Percentiles rank a stretch among this genome's conserved stretches.
Conservation (phyloP, 2,888 invertebrate genomes). For the Anorthoa munda region DNA sequence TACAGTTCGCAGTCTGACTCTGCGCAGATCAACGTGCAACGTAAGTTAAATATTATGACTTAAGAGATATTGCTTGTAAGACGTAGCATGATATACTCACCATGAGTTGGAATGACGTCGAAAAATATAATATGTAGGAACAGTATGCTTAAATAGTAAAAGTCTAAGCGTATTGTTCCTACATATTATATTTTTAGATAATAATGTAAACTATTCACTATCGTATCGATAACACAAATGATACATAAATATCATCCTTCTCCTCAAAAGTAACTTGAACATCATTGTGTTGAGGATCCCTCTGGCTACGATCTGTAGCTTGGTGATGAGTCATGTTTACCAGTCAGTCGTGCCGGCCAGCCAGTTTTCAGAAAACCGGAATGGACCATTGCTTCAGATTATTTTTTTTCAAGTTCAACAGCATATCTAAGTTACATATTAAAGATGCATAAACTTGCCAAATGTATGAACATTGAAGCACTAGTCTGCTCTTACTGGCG, state of each 20-base stretch:
- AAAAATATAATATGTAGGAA: no score
- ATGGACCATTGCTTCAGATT: background rate
- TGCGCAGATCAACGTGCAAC: slow-evolving; percentile 94
- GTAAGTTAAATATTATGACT: slow-evolving; percentile 85
- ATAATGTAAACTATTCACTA: background rate
- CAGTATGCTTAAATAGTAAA: no score
- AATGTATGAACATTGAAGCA: background rate
- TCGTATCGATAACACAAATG: background rate
- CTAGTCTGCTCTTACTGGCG: background rate
- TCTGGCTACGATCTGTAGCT: background rate
- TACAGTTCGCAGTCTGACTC: slow-evolving; percentile 92
- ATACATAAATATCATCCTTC: background rate
- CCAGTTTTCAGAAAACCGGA: background rate
- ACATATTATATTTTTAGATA: background rate
- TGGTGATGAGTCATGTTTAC: background rate
- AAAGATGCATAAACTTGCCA: background rate
- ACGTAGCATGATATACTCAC: background rate
- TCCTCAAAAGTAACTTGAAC: background rate
- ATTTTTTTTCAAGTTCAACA: background rate
- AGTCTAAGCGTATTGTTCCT: background rate
- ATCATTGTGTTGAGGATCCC: background rate
- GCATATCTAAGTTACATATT: background rate
- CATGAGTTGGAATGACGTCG: no score
- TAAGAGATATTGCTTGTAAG: background rate
- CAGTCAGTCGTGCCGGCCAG: background rate